These are phyloP conservation scores for Paragorgia papillata DNA, from an alignment of 92 coral and sea anemone species.

Conservation along the genomic window DNA sequence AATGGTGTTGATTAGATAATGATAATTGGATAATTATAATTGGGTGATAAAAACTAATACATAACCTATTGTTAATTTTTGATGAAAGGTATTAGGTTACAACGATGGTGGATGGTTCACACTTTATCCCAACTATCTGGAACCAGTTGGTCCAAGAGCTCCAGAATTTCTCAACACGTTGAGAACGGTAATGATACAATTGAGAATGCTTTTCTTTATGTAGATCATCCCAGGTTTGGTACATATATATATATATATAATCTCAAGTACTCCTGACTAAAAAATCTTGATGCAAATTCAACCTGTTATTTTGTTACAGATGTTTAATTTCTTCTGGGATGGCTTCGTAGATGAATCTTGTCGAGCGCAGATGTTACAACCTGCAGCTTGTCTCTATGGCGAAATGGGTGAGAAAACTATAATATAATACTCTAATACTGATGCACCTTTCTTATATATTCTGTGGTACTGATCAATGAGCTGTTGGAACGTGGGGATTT, in stretches of 20 bases:
- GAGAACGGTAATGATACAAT: no score
- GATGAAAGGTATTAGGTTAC: constrained; percentile 77
- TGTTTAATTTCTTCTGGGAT: constrained; percentile 81
- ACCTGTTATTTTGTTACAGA: constrained; percentile 50
- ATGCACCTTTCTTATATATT: no score
- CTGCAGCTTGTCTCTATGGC: constrained; percentile 96
- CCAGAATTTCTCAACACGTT: constrained; percentile 82
- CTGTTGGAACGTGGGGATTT: no score
- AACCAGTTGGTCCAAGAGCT: constrained; percentile 63
- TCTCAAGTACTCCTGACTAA: no score
- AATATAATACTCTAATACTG: neutral
- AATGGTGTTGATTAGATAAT: no score
- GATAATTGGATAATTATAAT: neutral
- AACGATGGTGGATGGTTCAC: constrained; percentile 99
- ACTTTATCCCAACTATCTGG: constrained; percentile 81
- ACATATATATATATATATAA: no score
- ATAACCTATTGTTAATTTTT: neutral
- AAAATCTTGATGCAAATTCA: no score
- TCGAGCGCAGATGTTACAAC: constrained; percentile 89
- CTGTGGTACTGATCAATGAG: no score
- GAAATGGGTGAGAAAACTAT: constrained; percentile 73
- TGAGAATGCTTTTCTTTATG: no score
- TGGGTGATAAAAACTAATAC: no score
- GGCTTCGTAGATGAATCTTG: constrained; percentile 96
- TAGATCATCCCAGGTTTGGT: no score